Percentiles rank a stretch among this genome's conserved stretches.
Conservation (phyloP, 2,888 invertebrate species). For the Rosalia funebris region DNA sequence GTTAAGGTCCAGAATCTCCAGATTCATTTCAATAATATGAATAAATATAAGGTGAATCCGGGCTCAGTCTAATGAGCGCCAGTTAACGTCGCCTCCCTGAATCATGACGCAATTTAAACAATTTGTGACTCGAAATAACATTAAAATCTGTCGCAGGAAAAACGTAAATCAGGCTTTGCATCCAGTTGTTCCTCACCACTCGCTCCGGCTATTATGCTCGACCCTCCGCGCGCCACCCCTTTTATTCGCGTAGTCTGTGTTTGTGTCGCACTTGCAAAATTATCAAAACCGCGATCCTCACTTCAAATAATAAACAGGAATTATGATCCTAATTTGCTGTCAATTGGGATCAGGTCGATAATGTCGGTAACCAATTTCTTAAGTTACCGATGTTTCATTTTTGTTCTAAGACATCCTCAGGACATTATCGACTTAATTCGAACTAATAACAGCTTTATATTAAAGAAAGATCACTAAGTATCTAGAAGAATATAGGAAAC, state of each 20-base stretch:
- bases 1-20: slow-evolving; percentile 49
- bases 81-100: slow-evolving; percentile 66
- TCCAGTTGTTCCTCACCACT: slow-evolving; percentile 55
- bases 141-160: slow-evolving; percentile 66
- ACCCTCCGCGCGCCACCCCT: slow-evolving; percentile 9
- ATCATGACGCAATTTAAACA: slow-evolving; percentile 68
- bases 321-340: too few species aligned
- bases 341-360: too few species aligned
- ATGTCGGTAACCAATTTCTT: too few species aligned
- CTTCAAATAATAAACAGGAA: too few species aligned
- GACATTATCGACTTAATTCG: too few species aligned
- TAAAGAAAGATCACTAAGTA: too few species aligned
- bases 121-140: slow-evolving; percentile 68
- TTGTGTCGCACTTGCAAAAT: not conserved
- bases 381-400: too few species aligned
- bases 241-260: slow-evolving; percentile 3
- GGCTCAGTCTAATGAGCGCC: slow-evolving; percentile 64
- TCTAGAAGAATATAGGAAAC: too few species aligned
- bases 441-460: too few species aligned
- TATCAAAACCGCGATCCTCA: not conserved
- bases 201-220: slow-evolving; percentile 26
- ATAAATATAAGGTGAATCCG: slow-evolving; percentile 65
- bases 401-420: too few species aligned
- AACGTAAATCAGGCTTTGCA: slow-evolving; percentile 66
- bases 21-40: slow-evolving; percentile 66